Percentiles rank a stretch among this genome's conserved stretches.
Evolutionary conservation across 2,797 vertebrate species (phyloP).

Genomic region (Catostomus latipinnis): DNA sequence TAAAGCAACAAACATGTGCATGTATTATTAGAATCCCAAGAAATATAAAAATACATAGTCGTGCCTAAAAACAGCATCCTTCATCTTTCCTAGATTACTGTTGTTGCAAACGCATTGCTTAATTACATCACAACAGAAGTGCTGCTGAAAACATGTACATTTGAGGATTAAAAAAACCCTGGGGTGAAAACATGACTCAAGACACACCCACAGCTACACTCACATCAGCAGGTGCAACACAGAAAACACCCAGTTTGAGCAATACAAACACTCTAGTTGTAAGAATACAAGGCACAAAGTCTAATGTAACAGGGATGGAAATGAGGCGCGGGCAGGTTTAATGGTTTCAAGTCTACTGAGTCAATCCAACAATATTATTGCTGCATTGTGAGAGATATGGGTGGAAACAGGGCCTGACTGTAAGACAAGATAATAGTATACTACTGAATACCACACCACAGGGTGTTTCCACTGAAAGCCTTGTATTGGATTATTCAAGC

Average conservation of each 20-base stretch:
- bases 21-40: not conserved
- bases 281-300: not conserved
- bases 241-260: conserved; percentile 3
- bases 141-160: not conserved
- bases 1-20: conserved; percentile 25
- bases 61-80: not conserved
- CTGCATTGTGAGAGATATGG: not conserved
- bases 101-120: not conserved
- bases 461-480: not conserved
- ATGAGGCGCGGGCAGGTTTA: not conserved
- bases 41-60: not conserved
- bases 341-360: not conserved
- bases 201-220: not conserved
- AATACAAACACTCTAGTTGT: conserved; percentile 3
- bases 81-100: not conserved
- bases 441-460: not conserved
- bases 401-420: not conserved
- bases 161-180: conserved; percentile 1
- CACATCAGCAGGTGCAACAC: not conserved
- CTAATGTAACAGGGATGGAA: not conserved
- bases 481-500: not conserved
- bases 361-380: conserved; percentile 13
- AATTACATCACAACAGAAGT: not conserved
- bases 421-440: not conserved
- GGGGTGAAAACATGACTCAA: not conserved